Conservation (phyloP, 2,888 invertebrate species). For the Agrilus mali region DNA sequence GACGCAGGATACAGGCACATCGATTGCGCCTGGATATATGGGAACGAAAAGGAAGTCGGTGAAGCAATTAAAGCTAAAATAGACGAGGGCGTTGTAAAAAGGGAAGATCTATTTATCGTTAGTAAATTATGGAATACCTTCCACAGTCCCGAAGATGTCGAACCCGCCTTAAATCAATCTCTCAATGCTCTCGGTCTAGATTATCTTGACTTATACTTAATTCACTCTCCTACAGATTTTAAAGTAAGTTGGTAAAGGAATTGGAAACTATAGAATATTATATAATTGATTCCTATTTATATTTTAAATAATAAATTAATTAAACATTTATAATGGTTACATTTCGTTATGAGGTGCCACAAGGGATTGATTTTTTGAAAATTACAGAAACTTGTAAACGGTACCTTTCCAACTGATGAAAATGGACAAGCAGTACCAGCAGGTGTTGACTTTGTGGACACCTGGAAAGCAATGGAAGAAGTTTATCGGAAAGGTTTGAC, state of each 20-base stretch:
- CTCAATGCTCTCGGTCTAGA: slow-evolving; percentile 53
- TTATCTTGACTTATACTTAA: slow-evolving; percentile 72
- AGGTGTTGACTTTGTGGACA: slow-evolving; percentile 53
- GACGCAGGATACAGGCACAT: slow-evolving; percentile 63
- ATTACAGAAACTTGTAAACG: no score
- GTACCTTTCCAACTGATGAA: no score
- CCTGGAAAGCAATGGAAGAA: slow-evolving; percentile 70
- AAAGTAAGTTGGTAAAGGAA: slow-evolving; percentile 35
- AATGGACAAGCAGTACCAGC: no score
- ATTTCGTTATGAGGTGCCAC: no score
- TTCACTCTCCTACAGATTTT: slow-evolving; percentile 79
- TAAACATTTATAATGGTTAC: no score
- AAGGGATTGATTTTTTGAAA: no score
- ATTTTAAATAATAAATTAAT: no score
- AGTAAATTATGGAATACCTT: slow-evolving; percentile 62
- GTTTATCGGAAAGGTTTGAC: slow-evolving; percentile 55
- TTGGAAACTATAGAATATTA: no score
- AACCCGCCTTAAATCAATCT: slow-evolving; percentile 47
- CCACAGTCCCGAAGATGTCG: slow-evolving; percentile 65
- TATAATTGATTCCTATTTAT: no score
- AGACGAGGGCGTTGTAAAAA: slow-evolving; percentile 44
- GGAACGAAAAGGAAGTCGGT: slow-evolving; percentile 55
- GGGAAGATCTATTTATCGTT: slow-evolving; percentile 53
- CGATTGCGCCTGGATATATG: slow-evolving; percentile 57
- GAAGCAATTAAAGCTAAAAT: slow-evolving; percentile 45